Conservation (phyloP, 2,888 invertebrate genomes). For the Eulithis testata region DNA sequence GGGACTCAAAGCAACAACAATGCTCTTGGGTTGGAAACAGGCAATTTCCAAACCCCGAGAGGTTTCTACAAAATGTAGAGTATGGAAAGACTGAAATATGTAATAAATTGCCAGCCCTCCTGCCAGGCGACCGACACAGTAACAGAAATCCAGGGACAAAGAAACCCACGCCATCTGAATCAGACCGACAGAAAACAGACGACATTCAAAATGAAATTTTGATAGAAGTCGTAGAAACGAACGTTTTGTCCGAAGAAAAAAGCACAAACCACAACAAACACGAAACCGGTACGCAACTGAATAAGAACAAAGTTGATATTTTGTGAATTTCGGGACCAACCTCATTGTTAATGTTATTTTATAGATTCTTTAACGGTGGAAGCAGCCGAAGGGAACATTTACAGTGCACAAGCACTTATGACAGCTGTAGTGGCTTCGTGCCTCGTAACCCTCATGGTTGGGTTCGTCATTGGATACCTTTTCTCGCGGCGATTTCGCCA, state of each 20-base stretch:
- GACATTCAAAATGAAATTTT: slow-evolving; percentile 87
- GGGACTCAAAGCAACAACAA: slow-evolving; percentile 90
- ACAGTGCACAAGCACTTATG: slow-evolving; percentile 92
- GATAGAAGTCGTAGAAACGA: slow-evolving; percentile 87
- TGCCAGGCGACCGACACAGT: slow-evolving; percentile 70
- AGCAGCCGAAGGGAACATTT: slow-evolving; percentile 87
- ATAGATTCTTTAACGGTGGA: slow-evolving; percentile 79
- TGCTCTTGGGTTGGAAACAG: slow-evolving; percentile 84
- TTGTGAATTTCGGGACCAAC: neutral
- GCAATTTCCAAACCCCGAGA: slow-evolving; percentile 85
- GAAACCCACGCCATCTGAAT: slow-evolving; percentile 73
- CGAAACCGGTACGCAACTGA: slow-evolving; percentile 68
- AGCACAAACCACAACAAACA: slow-evolving; percentile 76
- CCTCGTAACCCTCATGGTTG: slow-evolving; percentile 91
- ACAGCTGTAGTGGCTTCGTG: slow-evolving; percentile 92
- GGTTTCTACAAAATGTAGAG: slow-evolving; percentile 89
- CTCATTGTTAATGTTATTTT: neutral
- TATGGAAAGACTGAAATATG: slow-evolving; percentile 87
- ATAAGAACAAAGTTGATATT: neutral
- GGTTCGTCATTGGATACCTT: slow-evolving; percentile 93
- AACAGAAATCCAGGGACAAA: slow-evolving; percentile 77
- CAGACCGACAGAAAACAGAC: slow-evolving; percentile 82
- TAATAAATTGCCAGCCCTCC: slow-evolving; percentile 77
- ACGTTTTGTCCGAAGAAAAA: slow-evolving; percentile 85
- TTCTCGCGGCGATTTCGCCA: slow-evolving; percentile 91